Percentiles rank a stretch among this genome's conserved stretches.
phyloP scores from a whole-genome alignment of 1,140 invertebrate species.

The Medauroidea extradentata region DNA sequence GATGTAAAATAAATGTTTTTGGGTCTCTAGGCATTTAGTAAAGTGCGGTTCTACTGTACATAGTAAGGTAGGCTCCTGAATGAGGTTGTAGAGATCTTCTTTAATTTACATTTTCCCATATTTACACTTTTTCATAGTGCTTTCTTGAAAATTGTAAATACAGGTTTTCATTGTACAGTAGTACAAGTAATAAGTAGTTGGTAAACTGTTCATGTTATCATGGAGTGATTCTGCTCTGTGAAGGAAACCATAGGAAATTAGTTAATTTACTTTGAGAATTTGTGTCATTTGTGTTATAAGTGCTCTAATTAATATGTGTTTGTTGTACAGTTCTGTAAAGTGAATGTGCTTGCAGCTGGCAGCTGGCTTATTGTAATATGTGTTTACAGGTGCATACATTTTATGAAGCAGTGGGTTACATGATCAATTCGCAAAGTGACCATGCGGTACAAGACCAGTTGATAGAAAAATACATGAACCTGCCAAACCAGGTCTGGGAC shows the following conservation, averaged over 20 bases:
- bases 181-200: too few species aligned
- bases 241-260: too few species aligned
- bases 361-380: background rate
- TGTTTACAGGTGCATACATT: slow-evolving; percentile 91
- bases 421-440: slow-evolving; percentile 95
- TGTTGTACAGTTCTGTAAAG: background rate
- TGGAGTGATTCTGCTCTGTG: too few species aligned
- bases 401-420: slow-evolving; percentile 99
- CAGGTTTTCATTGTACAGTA: too few species aligned
- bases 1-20: too few species aligned
- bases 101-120: too few species aligned
- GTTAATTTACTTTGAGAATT: too few species aligned
- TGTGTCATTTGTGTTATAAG: slow-evolving; percentile 1
- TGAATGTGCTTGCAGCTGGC: background rate
- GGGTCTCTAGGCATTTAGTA: too few species aligned
- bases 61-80: too few species aligned
- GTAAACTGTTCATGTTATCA: too few species aligned
- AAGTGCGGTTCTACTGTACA: too few species aligned
- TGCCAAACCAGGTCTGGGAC: slow-evolving; percentile 99
- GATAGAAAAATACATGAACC: slow-evolving; percentile 95
- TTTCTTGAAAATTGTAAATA: background rate
- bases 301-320: background rate
- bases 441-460: slow-evolving; percentile 83
- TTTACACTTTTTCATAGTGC: background rate
- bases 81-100: too few species aligned